These are phyloP conservation scores for Meloidogyne floridensis DNA, from an alignment of 1,140 invertebrate genomes.

Conservation along the genomic window DNA sequence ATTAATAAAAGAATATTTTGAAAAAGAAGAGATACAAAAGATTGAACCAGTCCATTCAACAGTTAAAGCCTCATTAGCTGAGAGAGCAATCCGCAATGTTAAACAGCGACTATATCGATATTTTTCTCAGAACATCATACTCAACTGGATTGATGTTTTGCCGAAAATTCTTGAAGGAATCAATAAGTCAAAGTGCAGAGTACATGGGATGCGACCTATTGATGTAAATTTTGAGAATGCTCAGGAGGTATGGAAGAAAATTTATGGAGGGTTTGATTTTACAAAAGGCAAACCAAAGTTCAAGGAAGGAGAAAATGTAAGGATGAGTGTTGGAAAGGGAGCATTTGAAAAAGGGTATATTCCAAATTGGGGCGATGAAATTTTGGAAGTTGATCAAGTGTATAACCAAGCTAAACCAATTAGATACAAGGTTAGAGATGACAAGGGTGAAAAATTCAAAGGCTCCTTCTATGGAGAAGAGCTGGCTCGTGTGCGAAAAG, in stretches of 20 bases:
- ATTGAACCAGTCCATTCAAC: background rate
- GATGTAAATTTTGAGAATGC: slow-evolving; percentile 28
- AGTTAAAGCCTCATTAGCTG: background rate
- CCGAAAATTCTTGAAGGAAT: slow-evolving; percentile 43
- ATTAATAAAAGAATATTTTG: too few species aligned
- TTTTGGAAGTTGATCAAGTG: slow-evolving; percentile 21
- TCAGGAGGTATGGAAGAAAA: slow-evolving; percentile 19
- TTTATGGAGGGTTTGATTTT: slow-evolving; percentile 9
- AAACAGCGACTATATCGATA: slow-evolving; percentile 38
- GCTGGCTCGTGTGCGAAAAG: background rate
- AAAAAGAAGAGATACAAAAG: too few species aligned
- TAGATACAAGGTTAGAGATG: background rate
- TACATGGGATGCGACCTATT: slow-evolving; percentile 36
- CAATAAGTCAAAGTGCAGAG: slow-evolving; percentile 27
- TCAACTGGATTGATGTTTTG: slow-evolving; percentile 35
- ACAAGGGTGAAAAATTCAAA: background rate
- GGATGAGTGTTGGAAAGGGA: slow-evolving; percentile 11
- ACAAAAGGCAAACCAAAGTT: background rate
- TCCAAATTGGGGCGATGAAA: slow-evolving; percentile 35
- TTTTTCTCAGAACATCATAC: slow-evolving; percentile 34
- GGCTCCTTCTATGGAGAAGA: slow-evolving; percentile 15
- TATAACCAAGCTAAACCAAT: background rate
- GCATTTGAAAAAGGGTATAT: slow-evolving; percentile 26
- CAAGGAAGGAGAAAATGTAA: slow-evolving; percentile 18
- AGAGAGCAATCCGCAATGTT: slow-evolving; percentile 38